phyloP scores from a whole-genome alignment of 2,797 vertebrate species.

The Octomys mimax region DNA sequence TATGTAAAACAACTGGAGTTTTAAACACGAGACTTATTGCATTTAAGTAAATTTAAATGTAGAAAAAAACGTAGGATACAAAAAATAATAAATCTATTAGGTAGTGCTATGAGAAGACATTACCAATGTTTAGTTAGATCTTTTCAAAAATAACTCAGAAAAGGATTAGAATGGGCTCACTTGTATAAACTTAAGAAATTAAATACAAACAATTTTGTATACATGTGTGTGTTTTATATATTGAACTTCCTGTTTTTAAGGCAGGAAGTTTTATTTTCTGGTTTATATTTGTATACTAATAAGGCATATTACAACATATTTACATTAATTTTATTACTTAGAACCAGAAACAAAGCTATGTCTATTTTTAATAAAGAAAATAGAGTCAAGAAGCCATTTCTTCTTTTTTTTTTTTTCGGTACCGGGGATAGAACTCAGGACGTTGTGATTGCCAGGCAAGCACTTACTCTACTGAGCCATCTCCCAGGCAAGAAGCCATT shows the following conservation, averaged over 20 bases:
- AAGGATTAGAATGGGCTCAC: not conserved
- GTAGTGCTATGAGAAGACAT: not conserved
- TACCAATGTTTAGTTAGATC: not conserved
- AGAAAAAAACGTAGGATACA: not conserved
- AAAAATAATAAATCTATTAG: not conserved
- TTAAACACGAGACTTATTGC: not conserved
- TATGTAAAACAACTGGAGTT: not conserved
- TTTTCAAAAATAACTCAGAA: slow-evolving; percentile 31
- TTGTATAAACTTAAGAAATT: slow-evolving; percentile 9
- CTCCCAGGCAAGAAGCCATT: not conserved
- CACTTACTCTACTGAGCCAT: no score
- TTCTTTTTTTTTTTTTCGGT: not conserved
- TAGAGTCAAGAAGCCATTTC: not conserved
- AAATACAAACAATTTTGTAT: not conserved
- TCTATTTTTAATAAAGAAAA: not conserved
- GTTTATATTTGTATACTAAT: not conserved
- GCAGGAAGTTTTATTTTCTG: slow-evolving; percentile 10
- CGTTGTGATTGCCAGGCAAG: no score
- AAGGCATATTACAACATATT: not conserved
- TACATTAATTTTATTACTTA: slow-evolving; percentile 44
- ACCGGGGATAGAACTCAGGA: no score
- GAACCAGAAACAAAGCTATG: slow-evolving; percentile 33
- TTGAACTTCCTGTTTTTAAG: not conserved
- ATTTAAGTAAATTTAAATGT: not conserved
- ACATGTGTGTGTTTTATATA: not conserved